Base-by-base conservation (phyloP, 2,797 vertebrate species). In the Ctenochaetus hawaiiensis region DNA sequence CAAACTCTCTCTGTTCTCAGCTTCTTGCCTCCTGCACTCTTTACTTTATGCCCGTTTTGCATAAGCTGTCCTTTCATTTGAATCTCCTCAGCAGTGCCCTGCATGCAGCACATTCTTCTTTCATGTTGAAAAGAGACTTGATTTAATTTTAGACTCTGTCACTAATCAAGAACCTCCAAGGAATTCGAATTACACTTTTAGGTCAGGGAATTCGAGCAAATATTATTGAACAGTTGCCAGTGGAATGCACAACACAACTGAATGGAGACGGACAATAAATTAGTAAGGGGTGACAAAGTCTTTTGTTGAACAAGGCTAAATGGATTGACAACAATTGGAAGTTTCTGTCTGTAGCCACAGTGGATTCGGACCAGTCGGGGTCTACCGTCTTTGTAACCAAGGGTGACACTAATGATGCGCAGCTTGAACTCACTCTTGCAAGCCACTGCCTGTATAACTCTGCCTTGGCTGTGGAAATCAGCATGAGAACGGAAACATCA, bases 341-440 rank as follows among this genome's bases (percentile, higher is more conserved):
- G 77, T 72, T 85, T 91, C 81, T 90, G 76, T 87, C 77, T 85
- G 87, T 78, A 75, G 71, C 56, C 61, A 81, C 82, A 62, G 71
- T 85, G 84, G 83, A 90, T 80, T 77, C 84, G 76, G 84, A 87
- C 77, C 77, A 63, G 78, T 87, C 83, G 87, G 78, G 79, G 58
- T 72, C 76, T 65, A 65, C 75, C 72, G 80, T 90, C 80, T 87
- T 84, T 83, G 87, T 93, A 92, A 91, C 89, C 83, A 87, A 52
- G 80, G 87, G 89, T 67, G 83, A 91, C 83, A 68, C 86, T 93
- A 94, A 93, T 93, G 91, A 92, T 92, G 89, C 84, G 49, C 78
- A 89, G 89, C 89, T 89, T 87, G 88, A 91, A 85, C 67, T 89
- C 80, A 81, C 82, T 92, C 78, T 92, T 91, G 90, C 90, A 84